These are phyloP conservation scores for Tetramorium parvispinum DNA, from an alignment of 1,140 invertebrate species.

Conservation along the genomic window DNA sequence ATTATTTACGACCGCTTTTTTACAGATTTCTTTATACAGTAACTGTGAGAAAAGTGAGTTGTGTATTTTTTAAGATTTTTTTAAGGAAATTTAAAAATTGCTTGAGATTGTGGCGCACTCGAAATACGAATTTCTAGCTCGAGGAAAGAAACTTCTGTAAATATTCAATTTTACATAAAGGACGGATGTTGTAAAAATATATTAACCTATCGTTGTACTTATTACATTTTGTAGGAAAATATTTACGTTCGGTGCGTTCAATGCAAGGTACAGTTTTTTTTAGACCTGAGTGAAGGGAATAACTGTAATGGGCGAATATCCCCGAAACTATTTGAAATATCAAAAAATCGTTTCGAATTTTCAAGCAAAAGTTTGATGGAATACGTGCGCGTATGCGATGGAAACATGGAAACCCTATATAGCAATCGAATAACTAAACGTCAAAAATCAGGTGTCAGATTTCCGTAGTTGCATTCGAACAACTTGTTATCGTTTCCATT, in stretches of 20 bases:
- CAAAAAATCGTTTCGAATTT: conserved; percentile 48
- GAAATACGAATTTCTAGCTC: conserved; percentile 35
- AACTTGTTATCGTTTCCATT: conserved; percentile 1
- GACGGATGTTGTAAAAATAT: conserved; percentile 13
- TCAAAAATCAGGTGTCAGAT: conserved; percentile 40
- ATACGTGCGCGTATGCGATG: neutral
- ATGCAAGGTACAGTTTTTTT: neutral
- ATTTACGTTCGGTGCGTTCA: neutral
- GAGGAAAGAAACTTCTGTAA: neutral
- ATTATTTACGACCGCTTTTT: conserved; percentile 33
- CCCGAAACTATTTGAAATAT: conserved; percentile 28
- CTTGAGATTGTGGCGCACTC: conserved; percentile 18
- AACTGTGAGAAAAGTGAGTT: neutral
- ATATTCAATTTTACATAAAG: conserved; percentile 19
- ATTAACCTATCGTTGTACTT: neutral
- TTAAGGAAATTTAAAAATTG: neutral
- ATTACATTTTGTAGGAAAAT: conserved; percentile 30
- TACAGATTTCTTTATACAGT: neutral
- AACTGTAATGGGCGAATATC: conserved; percentile 29
- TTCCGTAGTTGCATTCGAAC: neutral
- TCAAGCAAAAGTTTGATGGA: conserved; percentile 25
- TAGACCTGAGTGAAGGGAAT: neutral
- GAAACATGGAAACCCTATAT: conserved; percentile 9
- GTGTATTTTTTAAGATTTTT: conserved; percentile 1
- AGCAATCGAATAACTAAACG: conserved; percentile 12